These are phyloP conservation scores for Trachurus trachurus DNA, from an alignment of 2,797 vertebrate genomes.

Conservation along the genomic window DNA sequence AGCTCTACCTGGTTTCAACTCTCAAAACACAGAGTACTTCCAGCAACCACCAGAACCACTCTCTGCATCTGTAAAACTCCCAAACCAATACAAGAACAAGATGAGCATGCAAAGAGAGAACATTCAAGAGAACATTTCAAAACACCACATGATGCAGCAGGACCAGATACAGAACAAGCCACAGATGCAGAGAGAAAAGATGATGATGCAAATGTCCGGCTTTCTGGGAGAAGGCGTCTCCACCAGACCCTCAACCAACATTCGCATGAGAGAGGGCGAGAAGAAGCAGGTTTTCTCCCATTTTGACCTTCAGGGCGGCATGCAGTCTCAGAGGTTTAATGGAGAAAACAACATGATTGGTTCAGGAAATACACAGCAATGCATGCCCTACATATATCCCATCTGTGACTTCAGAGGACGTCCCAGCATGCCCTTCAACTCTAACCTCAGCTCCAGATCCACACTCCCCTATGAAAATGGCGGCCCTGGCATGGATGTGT, in stretches of 20 bases:
- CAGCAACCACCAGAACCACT: conserved; percentile 81
- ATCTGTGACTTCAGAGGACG: conserved; percentile 82
- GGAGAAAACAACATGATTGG: conserved; percentile 69
- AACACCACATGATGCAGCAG: conserved; percentile 74
- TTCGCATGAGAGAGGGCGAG: conserved; percentile 75
- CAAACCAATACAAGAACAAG: conserved; percentile 79
- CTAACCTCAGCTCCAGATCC: conserved; percentile 77
- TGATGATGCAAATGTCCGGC: conserved; percentile 78
- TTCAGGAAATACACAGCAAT: conserved; percentile 72
- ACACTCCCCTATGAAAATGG: conserved; percentile 68
- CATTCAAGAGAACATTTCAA: conserved; percentile 47
- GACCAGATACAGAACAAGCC: conserved; percentile 81
- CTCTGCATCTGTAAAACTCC: conserved; percentile 69
- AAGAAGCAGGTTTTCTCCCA: conserved; percentile 80
- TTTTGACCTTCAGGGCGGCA: conserved; percentile 79
- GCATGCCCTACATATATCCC: conserved; percentile 79
- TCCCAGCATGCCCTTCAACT: conserved; percentile 71
- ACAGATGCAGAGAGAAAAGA: conserved; percentile 86
- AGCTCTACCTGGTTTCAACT: conserved; percentile 78
- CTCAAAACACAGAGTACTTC: conserved; percentile 82
- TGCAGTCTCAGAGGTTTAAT: conserved; percentile 78
- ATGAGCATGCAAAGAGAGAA: conserved; percentile 76
- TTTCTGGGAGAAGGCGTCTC: conserved; percentile 81
- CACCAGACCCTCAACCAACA: conserved; percentile 76
- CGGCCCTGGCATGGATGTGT: conserved; percentile 77